A percentile compares a stretch with the other conserved stretches of the same genome.
Conservation (phyloP, 2,797 vertebrate species). For the Momotus momota region DNA sequence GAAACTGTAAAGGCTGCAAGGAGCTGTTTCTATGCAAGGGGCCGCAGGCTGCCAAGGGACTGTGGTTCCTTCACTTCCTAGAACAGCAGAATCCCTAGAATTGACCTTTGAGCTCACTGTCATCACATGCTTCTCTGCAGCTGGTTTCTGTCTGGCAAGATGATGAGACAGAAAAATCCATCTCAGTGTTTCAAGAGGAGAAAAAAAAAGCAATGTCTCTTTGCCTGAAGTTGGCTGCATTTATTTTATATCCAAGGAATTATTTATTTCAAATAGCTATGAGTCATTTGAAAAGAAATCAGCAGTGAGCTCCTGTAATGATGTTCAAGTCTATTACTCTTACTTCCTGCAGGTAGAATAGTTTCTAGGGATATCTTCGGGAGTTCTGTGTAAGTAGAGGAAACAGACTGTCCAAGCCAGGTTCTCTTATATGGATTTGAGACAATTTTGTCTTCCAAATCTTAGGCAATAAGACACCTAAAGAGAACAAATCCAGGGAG, state of each 20-base stretch:
- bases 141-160: constrained; percentile 36
- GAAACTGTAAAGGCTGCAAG: background rate
- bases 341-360: background rate
- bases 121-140: background rate
- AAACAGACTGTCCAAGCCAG: background rate
- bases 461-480: background rate
- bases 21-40: background rate
- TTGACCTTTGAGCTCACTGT: background rate
- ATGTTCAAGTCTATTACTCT: background rate
- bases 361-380: background rate
- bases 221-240: background rate
- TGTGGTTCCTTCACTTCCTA: background rate
- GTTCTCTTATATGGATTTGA: background rate
- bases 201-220: background rate
- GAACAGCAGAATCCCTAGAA: background rate
- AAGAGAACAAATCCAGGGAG: background rate
- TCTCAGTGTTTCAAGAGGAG: background rate
- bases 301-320: background rate
- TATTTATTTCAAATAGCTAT: constrained; percentile 9
- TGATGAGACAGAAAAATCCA: background rate
- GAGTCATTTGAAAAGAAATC: constrained; percentile 10
- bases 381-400: background rate
- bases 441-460: background rate
- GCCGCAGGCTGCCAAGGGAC: background rate
- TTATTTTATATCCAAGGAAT: background rate